Evolutionary conservation across 2,113 vertebrate genomes (phyloP), one percentile per base, ranked within the genome.

Genomic region (Cinclus cinclus): DNA sequence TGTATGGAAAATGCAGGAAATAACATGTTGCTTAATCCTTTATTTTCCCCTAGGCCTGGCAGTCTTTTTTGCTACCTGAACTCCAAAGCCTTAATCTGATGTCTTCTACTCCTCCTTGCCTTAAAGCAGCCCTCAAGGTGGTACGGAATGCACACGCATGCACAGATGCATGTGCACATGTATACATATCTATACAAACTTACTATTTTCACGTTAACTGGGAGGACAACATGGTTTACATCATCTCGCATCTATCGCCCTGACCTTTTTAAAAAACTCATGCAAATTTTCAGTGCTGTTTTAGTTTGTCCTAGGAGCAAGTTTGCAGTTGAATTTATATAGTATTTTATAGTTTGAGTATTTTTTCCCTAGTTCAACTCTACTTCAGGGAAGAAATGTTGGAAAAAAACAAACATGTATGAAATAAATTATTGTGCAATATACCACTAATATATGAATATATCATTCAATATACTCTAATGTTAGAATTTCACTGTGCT

Each of bases 401-500:
- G 67, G 41, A 68, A 73, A 81, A 67, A 89, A 89, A 77, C 79
- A 88, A 87, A 87, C 39, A 76, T 35, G 44, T n/a, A 46, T 23
- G 9, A 90, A 94, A 68, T 25, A 89, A 91, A 75, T 60, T 64
- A 68, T 46, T 81, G 62, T 77, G 47, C 44, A 67, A 42, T 58
- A 68, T 65, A 92, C 68, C 55, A 63, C 28, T 69, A 62, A 20
- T 15, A 78, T 62, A 53, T 0, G 1, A 46, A 23, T 78, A 62
- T 39, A 46, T 78, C 55, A 62, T 39, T 55, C 33, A 78, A 23
- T 62, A 62, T n/a, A 53, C 27, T 94, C 35, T 79, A 50, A 60
- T 85, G 58, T 85, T 94, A 93, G 60, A 75, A 85, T 94, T 90
- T 93, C 46, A 85, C 27, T 91, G 33, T 83, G 56, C 70, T 87